phyloP scores from a whole-genome alignment of 2,888 invertebrate species.

The Pocota personata region DNA sequence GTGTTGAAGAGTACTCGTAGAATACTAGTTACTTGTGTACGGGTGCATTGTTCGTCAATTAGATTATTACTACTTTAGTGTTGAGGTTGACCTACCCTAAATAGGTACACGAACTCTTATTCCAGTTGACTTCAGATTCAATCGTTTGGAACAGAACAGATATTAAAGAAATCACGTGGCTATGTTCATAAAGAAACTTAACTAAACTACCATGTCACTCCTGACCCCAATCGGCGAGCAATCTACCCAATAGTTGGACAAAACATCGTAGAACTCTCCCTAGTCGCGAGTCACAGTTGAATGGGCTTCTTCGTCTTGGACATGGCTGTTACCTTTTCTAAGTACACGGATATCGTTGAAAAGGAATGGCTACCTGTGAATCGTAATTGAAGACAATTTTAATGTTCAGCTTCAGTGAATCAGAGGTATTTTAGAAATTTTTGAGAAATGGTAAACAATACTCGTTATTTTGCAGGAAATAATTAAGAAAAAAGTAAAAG shows the following conservation, averaged over 20 bases:
- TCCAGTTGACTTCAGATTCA: conserved; percentile 35
- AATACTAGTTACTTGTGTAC: background rate
- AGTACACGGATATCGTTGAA: conserved; percentile 15
- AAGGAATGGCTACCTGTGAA: conserved; percentile 1
- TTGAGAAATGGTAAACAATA: conserved; percentile 1
- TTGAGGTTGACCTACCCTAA: conserved; percentile 31
- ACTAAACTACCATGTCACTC: background rate
- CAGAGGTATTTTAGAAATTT: conserved; percentile 22
- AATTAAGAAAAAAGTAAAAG: conserved; percentile 48
- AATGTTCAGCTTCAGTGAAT: conserved; percentile 36
- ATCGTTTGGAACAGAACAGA: conserved; percentile 31
- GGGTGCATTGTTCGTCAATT: conserved; percentile 3
- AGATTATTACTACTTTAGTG: background rate
- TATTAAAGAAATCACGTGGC: conserved; percentile 8
- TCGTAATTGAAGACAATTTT: conserved; percentile 45
- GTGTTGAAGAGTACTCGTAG: background rate
- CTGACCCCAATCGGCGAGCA: background rate
- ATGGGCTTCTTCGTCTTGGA: conserved; percentile 10
- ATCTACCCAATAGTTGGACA: background rate
- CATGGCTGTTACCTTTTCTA: conserved; percentile 8
- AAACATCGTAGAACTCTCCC: background rate
- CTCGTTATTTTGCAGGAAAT: background rate
- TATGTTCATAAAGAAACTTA: too few relatives aligned
- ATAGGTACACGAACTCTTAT: conserved; percentile 5
- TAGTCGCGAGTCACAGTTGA: conserved; percentile 32